Conservation (phyloP, 1,140 invertebrate genomes). For the Acyrthosiphon pisum region DNA sequence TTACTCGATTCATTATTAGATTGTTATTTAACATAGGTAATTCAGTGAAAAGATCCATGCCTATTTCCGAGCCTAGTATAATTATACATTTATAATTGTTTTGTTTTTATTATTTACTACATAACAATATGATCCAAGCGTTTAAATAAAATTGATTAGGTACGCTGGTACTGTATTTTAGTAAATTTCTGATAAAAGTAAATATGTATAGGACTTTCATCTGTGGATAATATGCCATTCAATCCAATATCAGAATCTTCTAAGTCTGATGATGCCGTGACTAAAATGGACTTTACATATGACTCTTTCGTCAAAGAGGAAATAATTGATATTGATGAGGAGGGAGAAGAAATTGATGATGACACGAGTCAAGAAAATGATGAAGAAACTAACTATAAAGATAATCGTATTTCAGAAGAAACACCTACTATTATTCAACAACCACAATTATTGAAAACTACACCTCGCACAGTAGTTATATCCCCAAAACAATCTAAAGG, state of each 20-base stretch:
- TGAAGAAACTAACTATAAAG: not conserved
- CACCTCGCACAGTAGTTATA: constrained; percentile 38
- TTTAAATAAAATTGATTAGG: not conserved
- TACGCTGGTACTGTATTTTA: not conserved
- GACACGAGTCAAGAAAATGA: not conserved
- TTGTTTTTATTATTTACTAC: not conserved
- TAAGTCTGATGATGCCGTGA: not conserved
- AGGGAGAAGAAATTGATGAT: not conserved
- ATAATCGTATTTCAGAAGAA: not conserved
- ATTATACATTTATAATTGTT: not conserved
- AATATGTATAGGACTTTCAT: constrained; percentile 52
- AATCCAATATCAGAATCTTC: constrained; percentile 37
- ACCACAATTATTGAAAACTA: constrained; percentile 50
- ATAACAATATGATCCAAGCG: not conserved
- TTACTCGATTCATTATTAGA: not conserved
- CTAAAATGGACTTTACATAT: not conserved
- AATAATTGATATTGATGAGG: constrained; percentile 29
- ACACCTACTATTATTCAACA: constrained; percentile 43
- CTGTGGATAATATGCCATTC: constrained; percentile 39
- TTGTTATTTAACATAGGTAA: not conserved
- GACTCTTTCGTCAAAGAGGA: constrained; percentile 36
- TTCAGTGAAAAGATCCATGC: not conserved
- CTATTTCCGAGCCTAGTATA: not conserved
- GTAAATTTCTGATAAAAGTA: constrained; percentile 34
- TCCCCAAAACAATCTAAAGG: constrained; percentile 45